Conservation (phyloP, 2,888 invertebrate genomes). For the Ceraclea dissimilis region DNA sequence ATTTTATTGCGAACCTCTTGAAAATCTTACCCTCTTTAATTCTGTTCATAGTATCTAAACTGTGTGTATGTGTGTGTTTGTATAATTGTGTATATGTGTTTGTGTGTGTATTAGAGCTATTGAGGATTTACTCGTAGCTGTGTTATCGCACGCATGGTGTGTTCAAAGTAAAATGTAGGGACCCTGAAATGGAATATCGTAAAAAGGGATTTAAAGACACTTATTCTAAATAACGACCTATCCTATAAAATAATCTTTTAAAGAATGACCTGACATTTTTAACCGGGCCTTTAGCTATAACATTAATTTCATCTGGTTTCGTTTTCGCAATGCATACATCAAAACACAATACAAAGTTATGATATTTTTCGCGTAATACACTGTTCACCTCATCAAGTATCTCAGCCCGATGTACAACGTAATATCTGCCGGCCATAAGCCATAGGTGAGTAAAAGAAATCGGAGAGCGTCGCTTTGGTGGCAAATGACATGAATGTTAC, state of each 20-base stretch:
- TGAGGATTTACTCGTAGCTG: slow-evolving; percentile 6
- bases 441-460: no score
- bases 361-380: no score
- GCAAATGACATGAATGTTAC: no score
- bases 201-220: slow-evolving; percentile 13
- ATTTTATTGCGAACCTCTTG: slow-evolving; percentile 6
- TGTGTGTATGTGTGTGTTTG: neutral
- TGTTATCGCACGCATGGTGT: slow-evolving; percentile 15
- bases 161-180: slow-evolving; percentile 5
- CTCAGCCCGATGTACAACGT: no score
- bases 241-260: slow-evolving; percentile 16
- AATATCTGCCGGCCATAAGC: no score
- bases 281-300: slow-evolving; percentile 3
- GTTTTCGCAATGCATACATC: no score
- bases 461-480: no score
- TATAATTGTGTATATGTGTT: no score
- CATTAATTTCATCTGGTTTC: no score
- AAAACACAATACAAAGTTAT: no score
- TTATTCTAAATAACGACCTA: slow-evolving; percentile 18
- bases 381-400: no score
- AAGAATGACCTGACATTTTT: slow-evolving; percentile 12
- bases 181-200: neutral
- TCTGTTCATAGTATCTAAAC: neutral
- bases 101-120: neutral
- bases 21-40: neutral